These are phyloP conservation scores for Caenorhabditis sp. DNA, from an alignment of 2,888 invertebrate species.

Conservation along the genomic window DNA sequence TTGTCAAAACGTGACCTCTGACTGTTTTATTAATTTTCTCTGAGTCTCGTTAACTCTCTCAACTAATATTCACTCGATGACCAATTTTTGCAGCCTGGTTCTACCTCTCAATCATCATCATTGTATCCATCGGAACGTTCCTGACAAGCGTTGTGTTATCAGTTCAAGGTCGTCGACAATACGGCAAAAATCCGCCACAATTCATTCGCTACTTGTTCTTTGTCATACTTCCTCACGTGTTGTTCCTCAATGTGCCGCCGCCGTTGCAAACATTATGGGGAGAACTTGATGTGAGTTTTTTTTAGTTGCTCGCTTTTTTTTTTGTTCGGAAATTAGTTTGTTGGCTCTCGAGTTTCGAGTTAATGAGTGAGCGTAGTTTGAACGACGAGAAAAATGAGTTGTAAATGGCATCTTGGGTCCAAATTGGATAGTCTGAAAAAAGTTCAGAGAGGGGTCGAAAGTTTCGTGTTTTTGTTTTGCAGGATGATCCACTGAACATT, in stretches of 20 bases:
- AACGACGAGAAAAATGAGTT: neutral
- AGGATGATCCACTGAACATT: slow-evolving; percentile 50
- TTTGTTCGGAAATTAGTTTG: neutral
- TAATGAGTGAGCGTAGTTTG: neutral
- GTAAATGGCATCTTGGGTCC: neutral
- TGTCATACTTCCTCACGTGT: slow-evolving; percentile 41
- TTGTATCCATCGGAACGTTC: slow-evolving; percentile 68
- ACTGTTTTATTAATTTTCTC: no score
- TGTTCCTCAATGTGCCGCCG: slow-evolving; percentile 61
- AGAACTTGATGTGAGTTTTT: slow-evolving; percentile 51
- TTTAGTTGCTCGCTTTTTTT: neutral
- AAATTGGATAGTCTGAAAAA: no score
- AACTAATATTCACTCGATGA: no score
- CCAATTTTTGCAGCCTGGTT: slow-evolving; percentile 57
- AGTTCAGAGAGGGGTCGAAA: no score
- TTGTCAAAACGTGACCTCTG: no score
- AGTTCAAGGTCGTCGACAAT: slow-evolving; percentile 66
- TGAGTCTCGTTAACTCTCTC: no score
- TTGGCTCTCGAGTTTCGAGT: neutral
- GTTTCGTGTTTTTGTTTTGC: neutral
- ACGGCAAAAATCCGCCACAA: slow-evolving; percentile 63
- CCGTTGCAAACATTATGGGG: slow-evolving; percentile 62
- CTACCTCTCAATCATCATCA: slow-evolving; percentile 67
- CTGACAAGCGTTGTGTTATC: slow-evolving; percentile 66
- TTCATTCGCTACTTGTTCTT: slow-evolving; percentile 62